Evolutionary conservation across 2,888 invertebrate genomes (phyloP).

Genomic region (Lepidonotus clava): DNA sequence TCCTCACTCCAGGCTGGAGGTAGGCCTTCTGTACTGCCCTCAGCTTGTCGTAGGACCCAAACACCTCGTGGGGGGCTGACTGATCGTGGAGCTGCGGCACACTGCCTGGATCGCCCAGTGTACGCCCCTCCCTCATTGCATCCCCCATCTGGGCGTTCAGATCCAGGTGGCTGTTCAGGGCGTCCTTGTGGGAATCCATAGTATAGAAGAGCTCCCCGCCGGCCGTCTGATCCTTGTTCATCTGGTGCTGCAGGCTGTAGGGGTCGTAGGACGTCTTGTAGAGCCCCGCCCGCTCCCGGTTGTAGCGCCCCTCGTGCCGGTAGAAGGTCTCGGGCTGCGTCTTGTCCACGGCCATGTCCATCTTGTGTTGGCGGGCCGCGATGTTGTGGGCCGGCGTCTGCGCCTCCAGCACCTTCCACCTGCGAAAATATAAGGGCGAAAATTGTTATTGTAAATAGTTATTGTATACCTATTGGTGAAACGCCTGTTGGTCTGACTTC

Average conservation of each 20-base stretch:
- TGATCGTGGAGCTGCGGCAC: conserved; percentile 63
- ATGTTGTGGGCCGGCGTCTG: conserved; percentile 74
- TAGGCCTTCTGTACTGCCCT: conserved; percentile 68
- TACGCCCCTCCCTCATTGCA: conserved; percentile 69
- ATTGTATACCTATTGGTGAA: too few species aligned
- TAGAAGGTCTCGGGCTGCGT: conserved; percentile 73
- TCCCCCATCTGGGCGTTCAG: conserved; percentile 72
- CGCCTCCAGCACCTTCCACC: conserved; percentile 73
- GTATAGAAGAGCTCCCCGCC: conserved; percentile 73
- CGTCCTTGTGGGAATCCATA: conserved; percentile 71
- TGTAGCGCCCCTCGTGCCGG: conserved; percentile 76
- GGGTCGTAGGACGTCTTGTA: conserved; percentile 78
- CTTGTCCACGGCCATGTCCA: conserved; percentile 67
- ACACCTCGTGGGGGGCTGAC: conserved; percentile 62
- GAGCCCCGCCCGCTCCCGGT: conserved; percentile 76
- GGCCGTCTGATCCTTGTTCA: conserved; percentile 70
- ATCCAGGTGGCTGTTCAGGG: conserved; percentile 70
- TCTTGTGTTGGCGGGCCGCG: conserved; percentile 72
- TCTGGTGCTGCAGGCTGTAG: conserved; percentile 70
- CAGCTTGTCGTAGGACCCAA: conserved; percentile 57
- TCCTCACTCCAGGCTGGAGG: conserved; percentile 70
- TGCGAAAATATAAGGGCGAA: too few species aligned
- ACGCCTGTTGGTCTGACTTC: too few species aligned
- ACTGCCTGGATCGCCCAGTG: conserved; percentile 64
- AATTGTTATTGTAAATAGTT: too few species aligned